phyloP scores from a whole-genome alignment of 2,888 invertebrate species.

The Eupithecia vulgata region DNA sequence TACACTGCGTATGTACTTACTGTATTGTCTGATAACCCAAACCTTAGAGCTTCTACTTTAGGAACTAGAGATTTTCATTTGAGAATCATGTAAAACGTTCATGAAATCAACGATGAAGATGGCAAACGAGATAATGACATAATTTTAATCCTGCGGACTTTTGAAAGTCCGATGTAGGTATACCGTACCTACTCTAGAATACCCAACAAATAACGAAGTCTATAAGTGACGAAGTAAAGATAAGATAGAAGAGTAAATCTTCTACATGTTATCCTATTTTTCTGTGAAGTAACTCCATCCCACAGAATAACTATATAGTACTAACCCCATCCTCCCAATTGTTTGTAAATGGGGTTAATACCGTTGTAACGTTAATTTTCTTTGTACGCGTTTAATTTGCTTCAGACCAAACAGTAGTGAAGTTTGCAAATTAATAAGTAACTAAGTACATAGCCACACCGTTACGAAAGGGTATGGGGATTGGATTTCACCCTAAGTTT shows the following conservation, averaged over 20 bases:
- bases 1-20: too few species aligned
- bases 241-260: not conserved
- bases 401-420: slow-evolving; percentile 40
- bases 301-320: too few species aligned
- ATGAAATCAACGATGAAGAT: too few species aligned
- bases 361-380: slow-evolving; percentile 65
- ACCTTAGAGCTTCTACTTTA: too few species aligned
- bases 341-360: slow-evolving; percentile 68
- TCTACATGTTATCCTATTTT: not conserved
- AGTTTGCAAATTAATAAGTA: slow-evolving; percentile 15
- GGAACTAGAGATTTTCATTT: too few species aligned
- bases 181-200: too few species aligned
- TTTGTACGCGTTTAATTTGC: slow-evolving; percentile 55
- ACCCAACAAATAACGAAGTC: not conserved
- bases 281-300: slow-evolving; percentile 45
- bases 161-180: too few species aligned
- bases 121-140: too few species aligned
- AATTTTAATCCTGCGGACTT: too few species aligned
- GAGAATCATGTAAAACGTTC: too few species aligned
- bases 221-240: not conserved
- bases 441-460: slow-evolving; percentile 5
- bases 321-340: slow-evolving; percentile 49
- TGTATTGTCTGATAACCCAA: too few species aligned
- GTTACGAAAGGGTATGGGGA: not conserved
- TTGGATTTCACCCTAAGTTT: not conserved